phyloP scores from a whole-genome alignment of 1,140 invertebrate genomes.

The Conus ventricosus region DNA sequence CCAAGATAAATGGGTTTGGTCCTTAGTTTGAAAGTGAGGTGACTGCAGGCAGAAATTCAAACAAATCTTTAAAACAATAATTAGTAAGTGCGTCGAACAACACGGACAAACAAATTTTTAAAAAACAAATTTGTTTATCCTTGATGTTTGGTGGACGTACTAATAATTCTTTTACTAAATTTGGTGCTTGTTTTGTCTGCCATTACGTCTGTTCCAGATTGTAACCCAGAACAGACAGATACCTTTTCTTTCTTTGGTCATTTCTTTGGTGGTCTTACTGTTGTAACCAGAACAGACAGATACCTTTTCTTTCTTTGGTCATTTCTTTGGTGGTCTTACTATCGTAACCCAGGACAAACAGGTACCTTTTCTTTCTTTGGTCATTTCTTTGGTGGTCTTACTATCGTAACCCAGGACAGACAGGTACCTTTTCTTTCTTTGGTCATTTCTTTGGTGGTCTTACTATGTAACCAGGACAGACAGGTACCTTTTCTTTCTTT shows the following conservation, averaged over 20 bases:
- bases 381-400: slow-evolving; percentile 79
- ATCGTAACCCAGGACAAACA: not conserved
- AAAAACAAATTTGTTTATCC: not conserved
- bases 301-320: slow-evolving; percentile 76
- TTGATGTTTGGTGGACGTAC: slow-evolving; percentile 78
- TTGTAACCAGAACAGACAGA: slow-evolving; percentile 81
- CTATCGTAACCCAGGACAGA: no score
- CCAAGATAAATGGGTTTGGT: no score
- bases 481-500: slow-evolving; percentile 77
- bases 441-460: slow-evolving; percentile 79
- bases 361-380: slow-evolving; percentile 77
- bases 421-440: slow-evolving; percentile 80
- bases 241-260: slow-evolving; percentile 77
- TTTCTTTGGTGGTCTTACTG: slow-evolving; percentile 79
- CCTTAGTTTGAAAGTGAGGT: no score
- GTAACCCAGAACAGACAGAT: no score
- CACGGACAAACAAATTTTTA: not conserved
- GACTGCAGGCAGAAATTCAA: no score
- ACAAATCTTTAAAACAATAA: no score
- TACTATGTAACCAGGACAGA: no score
- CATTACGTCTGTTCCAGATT: not conserved
- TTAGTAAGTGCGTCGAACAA: no score
- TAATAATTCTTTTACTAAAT: slow-evolving; percentile 69
- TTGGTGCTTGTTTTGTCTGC: not conserved
- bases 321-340: slow-evolving; percentile 79